Evolutionary conservation across 1,140 invertebrate genomes (phyloP).

Genomic region (Rhagoletis zephyria): DNA sequence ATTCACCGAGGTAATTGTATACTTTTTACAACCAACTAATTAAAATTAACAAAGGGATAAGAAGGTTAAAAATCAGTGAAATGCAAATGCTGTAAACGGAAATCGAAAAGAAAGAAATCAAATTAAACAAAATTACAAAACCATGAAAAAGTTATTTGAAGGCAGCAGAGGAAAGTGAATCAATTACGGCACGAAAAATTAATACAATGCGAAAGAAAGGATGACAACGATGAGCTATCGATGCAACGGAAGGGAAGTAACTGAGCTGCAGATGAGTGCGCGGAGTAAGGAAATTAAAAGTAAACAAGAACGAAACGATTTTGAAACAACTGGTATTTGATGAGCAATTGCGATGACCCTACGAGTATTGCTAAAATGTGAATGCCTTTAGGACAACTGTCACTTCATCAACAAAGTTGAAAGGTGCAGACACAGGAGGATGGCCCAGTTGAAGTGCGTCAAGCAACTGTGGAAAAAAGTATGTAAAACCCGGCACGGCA

Average conservation of each 20-base stretch:
- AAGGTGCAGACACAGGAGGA: neutral
- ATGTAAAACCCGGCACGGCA: neutral
- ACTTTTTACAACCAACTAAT: too few relatives aligned
- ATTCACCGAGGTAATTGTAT: too few relatives aligned
- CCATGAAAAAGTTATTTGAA: conserved; percentile 17
- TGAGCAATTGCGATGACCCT: neutral
- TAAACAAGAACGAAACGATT: neutral
- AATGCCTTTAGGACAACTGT: neutral
- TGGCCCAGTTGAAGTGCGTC: neutral
- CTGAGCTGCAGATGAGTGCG: neutral
- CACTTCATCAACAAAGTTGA: conserved; percentile 19
- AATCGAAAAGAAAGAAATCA: neutral
- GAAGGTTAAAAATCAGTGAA: too few relatives aligned
- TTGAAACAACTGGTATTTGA: conserved; percentile 22
- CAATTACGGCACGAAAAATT: conserved; percentile 1
- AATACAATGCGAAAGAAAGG: neutral
- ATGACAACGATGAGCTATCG: neutral
- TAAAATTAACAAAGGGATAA: too few relatives aligned
- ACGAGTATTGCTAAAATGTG: neutral
- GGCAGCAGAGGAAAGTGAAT: neutral
- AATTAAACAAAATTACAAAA: neutral
- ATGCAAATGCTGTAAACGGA: neutral
- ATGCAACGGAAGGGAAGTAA: neutral
- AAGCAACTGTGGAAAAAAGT: neutral
- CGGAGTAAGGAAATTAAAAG: neutral